Evolutionary conservation across 2,888 invertebrate genomes (phyloP), one percentile per base, ranked within the genome.

Genomic region (Lasioglossum leucozonium): DNA sequence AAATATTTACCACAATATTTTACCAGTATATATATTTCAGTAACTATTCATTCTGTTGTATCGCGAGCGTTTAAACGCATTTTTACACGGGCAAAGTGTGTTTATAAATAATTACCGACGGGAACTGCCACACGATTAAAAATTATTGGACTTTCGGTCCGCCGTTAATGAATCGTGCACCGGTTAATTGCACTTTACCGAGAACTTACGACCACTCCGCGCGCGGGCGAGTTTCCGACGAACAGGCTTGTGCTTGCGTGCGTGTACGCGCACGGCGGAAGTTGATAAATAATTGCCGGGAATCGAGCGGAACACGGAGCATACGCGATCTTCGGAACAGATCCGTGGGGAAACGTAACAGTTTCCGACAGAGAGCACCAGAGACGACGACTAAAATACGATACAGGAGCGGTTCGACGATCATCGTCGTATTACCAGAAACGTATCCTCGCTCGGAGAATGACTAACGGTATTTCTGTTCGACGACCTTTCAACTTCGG

Each of bases 261-360:
- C 3, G 34, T 34, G 34, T 34, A 3, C 3, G 79, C 55, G 75
- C 65, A 34, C 75, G 55, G 16, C 51, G 72, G 71, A 83, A 78
- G 62, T 73, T 76, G 79, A 85, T 84, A 84, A 85, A 85, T 85
- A 85, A 85, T 85, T 90, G 89, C 87, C 85, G 87, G 88, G 86
- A 78, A 88, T 88, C 90, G 86, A 85, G 62, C 85, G 77, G 82
- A 5, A 87, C 88, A 87, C 87, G 87, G 51, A 51, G 51, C 51
- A 22, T 51, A 51, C 51, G 10, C 76, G 79, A 74, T 85, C 82
- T 72, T 85, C 78, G 84, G 71, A 75, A 84, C 74, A 82, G 42
- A 30, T 58, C 82, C 77, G 37, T 65, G 71, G 74, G 74, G 74
- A 78, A 75, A 55, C 73, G 44, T 42, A 73, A 42, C 71, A 30